Evolutionary conservation across 2,888 invertebrate genomes (phyloP).

Genomic region (Diaperis boleti): DNA sequence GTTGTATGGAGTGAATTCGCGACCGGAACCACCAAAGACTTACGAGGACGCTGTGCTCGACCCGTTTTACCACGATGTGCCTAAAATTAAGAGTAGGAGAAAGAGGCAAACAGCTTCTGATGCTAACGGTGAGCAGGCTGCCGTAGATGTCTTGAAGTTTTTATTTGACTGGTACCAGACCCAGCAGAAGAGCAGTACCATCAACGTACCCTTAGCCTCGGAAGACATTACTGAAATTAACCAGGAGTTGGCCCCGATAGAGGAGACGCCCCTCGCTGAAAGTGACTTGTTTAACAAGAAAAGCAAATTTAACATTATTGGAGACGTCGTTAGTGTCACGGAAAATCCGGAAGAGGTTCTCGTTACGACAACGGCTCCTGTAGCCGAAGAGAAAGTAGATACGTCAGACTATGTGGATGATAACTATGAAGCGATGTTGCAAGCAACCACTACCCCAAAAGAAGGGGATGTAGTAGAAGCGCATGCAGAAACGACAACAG

Average conservation of each 20-base stretch:
- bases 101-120: constrained; percentile 46
- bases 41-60: constrained; percentile 81
- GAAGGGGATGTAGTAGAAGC: neutral
- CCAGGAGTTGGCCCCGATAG: constrained; percentile 50
- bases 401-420: constrained; percentile 60
- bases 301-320: constrained; percentile 50
- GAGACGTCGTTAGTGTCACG: constrained; percentile 42
- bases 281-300: constrained; percentile 42
- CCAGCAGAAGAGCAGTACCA: constrained; percentile 52
- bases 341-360: constrained; percentile 22
- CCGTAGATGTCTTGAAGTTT: constrained; percentile 61
- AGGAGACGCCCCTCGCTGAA: constrained; percentile 17
- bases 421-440: constrained; percentile 59
- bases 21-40: constrained; percentile 68
- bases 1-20: too few species aligned
- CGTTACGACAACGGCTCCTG: neutral
- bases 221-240: constrained; percentile 61
- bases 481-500: neutral
- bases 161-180: constrained; percentile 62
- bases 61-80: constrained; percentile 84
- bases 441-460: constrained; percentile 26
- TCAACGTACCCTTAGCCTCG: constrained; percentile 54
- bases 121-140: constrained; percentile 61
- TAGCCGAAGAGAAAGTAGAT: neutral
- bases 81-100: constrained; percentile 70